Percentiles rank a stretch among this genome's conserved stretches.
These are phyloP conservation scores for Sardinella longiceps DNA, from an alignment of 2,797 vertebrate genomes.

Conservation along the genomic window DNA sequence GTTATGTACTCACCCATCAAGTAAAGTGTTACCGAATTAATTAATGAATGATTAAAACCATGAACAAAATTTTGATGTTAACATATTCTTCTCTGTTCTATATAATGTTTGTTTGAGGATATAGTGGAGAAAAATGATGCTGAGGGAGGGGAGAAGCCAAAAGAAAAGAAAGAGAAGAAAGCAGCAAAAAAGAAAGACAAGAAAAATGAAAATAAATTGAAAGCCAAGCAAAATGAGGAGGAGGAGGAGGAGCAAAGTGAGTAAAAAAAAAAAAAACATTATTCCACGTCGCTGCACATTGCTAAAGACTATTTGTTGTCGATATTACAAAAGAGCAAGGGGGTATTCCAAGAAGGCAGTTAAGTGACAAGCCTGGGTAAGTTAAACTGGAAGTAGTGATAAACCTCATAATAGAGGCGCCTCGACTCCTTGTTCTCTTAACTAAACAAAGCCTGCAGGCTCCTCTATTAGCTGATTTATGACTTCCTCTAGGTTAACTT, in stretches of 20 bases:
- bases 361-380: too few relatives aligned
- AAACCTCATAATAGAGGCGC: too few relatives aligned
- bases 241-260: slow-evolving; percentile 61
- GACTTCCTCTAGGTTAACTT: too few relatives aligned
- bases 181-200: slow-evolving; percentile 55
- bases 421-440: too few relatives aligned
- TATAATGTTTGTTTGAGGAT: slow-evolving; percentile 30
- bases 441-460: too few relatives aligned
- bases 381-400: too few relatives aligned
- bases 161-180: slow-evolving; percentile 61
- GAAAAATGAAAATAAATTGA: slow-evolving; percentile 61
- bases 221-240: slow-evolving; percentile 58
- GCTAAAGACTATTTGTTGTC: neutral
- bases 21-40: too few relatives aligned
- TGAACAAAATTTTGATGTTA: neutral
- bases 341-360: too few relatives aligned
- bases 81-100: neutral
- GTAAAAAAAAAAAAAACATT: slow-evolving; percentile 46
- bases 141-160: slow-evolving; percentile 54
- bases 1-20: too few relatives aligned
- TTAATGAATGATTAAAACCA: neutral
- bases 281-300: neutral
- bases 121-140: slow-evolving; percentile 54
- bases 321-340: too few relatives aligned
- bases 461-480: too few relatives aligned